Base-by-base conservation (phyloP, 2,888 invertebrate species). In the Coleophora deauratella region DNA sequence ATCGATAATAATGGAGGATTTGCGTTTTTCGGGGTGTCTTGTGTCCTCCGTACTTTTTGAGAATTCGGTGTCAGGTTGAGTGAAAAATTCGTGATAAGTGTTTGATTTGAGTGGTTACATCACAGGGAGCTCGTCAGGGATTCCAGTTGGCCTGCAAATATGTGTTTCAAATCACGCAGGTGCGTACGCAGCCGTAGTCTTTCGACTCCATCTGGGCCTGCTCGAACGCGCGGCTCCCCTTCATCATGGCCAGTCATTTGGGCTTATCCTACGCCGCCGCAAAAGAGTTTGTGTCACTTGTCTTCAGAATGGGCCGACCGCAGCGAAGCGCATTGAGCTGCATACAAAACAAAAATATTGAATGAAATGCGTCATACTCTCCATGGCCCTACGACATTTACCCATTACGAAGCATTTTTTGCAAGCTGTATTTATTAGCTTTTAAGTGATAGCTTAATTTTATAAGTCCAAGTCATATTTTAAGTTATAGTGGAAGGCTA, bases 151-250 rank as follows among this genome's bases (percentile, higher is more conserved):
- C 72, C 72, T 71, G 68, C 72, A 75, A 76, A 74, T 21, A 85
- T 85, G 84, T 77, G 68, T 76, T 72, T 77, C 82, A 80, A 84
- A 85, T 82, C 92, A 93, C 93, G 93, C 93, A 95, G 94, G 95
- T 95, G 94, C 95, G 94, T 94, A 95, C 95, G 95, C 95, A 95
- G 95, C 90, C 94, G 93, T 93, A 92, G 90, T 91, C 91, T 89
- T 87, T 89, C 89, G 89, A 89, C 90, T 89, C 91, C 89, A 90
- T 93, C 93, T 93, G 93, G 90, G 93, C 92, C 91, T 94, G 94
- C 93, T 93, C 94, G 89, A 89, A 89, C 88, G 87, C 87, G 87
- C 88, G 82, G 71, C 71, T 66, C 69, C 77, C 81, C 73, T 79
- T 74, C 84, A 82, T 85, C 78, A 75, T 81, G 81, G 81, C 82